These are phyloP conservation scores for Pocota personata DNA, from an alignment of 2,888 invertebrate genomes.

Conservation along the genomic window DNA sequence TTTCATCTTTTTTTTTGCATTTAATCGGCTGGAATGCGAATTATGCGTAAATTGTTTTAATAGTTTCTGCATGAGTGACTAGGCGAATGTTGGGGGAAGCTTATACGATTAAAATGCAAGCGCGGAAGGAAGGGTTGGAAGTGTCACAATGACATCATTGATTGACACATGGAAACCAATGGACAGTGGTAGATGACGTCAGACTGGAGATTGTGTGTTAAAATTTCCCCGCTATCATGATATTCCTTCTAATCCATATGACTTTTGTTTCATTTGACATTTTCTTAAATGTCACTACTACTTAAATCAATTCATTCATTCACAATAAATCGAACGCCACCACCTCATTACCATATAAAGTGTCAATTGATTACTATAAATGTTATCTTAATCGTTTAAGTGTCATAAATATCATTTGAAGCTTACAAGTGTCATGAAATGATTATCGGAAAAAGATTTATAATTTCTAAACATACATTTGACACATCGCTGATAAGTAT, in stretches of 20 bases:
- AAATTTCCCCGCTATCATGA: too few relatives aligned
- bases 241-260: too few relatives aligned
- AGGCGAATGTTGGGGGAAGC: not conserved
- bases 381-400: constrained; percentile 4
- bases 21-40: constrained; percentile 55
- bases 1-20: constrained; percentile 16
- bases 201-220: not conserved
- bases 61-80: constrained; percentile 48
- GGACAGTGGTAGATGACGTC: not conserved
- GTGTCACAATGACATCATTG: constrained; percentile 22
- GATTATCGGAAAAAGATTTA: constrained; percentile 26
- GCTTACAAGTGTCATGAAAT: constrained; percentile 17
- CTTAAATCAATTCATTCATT: not conserved
- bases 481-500: constrained; percentile 21
- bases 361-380: constrained; percentile 9
- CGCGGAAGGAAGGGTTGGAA: constrained; percentile 1
- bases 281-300: not conserved
- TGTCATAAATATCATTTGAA: constrained; percentile 15
- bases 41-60: constrained; percentile 36
- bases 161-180: not conserved
- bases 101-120: not conserved
- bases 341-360: not conserved
- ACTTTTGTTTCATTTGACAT: too few relatives aligned
- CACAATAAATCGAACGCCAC: not conserved
- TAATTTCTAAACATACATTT: not conserved